Conservation (phyloP, 2,797 vertebrate genomes). For the Emydoidea blandingii region DNA sequence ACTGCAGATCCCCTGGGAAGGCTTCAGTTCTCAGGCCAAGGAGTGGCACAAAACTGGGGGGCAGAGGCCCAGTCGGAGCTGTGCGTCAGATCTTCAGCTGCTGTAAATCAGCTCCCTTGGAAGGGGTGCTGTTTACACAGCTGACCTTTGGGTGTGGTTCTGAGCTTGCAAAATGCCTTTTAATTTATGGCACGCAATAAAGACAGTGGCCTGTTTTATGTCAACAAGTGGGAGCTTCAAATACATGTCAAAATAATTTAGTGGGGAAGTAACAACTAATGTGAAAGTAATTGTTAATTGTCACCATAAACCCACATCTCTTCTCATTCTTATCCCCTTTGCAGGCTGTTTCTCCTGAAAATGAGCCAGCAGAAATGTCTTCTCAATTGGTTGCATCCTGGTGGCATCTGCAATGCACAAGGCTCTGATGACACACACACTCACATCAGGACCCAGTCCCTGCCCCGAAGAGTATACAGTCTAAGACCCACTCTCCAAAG, state of each 20-base stretch:
- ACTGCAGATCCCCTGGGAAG: not conserved
- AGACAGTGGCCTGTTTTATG: not conserved
- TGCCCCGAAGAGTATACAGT: not conserved
- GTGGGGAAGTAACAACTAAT: not conserved
- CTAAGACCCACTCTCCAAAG: not conserved
- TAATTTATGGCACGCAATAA: not conserved
- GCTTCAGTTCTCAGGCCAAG: not conserved
- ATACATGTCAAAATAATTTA: not conserved
- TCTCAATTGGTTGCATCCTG: not conserved
- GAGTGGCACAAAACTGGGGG: not conserved
- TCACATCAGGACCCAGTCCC: not conserved
- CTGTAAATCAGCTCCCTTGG: not conserved
- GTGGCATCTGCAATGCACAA: not conserved
- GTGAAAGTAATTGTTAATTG: not conserved
- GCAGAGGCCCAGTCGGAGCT: not conserved
- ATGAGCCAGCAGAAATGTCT: not conserved
- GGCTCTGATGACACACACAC: not conserved
- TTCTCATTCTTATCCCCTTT: not conserved
- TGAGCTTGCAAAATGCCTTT: not conserved
- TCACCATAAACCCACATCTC: accelerated
- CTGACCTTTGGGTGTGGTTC: not conserved
- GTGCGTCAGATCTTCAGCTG: not conserved
- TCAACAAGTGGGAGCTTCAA: not conserved
- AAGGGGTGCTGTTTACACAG: not conserved
- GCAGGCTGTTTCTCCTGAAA: not conserved